Conservation (phyloP, 2,888 invertebrate genomes). For the Merodon equestris region DNA sequence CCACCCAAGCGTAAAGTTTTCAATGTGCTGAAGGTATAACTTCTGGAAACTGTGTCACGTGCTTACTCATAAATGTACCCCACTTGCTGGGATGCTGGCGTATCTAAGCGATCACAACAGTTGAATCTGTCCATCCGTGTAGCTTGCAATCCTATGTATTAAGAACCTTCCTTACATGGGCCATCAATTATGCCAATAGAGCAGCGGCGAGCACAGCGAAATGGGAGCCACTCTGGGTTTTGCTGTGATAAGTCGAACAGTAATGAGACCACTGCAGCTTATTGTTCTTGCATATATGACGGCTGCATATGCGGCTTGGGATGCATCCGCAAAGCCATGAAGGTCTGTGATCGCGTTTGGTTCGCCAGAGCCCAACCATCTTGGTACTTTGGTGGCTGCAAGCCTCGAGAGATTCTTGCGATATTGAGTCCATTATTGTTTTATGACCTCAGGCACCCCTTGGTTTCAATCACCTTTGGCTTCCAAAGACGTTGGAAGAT, state of each 20-base stretch:
- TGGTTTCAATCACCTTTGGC: constrained; percentile 23
- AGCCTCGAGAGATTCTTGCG: constrained; percentile 5
- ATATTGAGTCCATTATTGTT: background rate
- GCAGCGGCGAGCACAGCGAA: constrained; percentile 19
- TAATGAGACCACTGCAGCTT: background rate
- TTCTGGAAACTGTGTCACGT: constrained; percentile 6
- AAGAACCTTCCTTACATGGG: constrained; percentile 13
- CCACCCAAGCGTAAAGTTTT: constrained; percentile 5
- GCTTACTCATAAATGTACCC: constrained; percentile 6
- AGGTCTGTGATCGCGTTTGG: constrained; percentile 5
- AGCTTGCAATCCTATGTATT: constrained; percentile 28
- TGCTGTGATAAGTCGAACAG: constrained; percentile 13
- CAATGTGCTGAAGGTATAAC: background rate
- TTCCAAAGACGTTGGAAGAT: constrained; percentile 19
- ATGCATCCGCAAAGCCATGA: constrained; percentile 18
- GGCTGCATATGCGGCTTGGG: constrained; percentile 19
- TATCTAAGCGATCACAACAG: constrained; percentile 1
- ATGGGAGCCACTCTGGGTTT: constrained; percentile 18
- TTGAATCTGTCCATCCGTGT: background rate
- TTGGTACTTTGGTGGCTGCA: constrained; percentile 19
- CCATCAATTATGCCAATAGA: constrained; percentile 15
- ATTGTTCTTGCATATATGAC: constrained; percentile 13
- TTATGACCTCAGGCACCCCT: constrained; percentile 13
- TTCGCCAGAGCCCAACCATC: constrained; percentile 18
- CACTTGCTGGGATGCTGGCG: constrained; percentile 5